Evolutionary conservation across 2,113 vertebrate species (phyloP).

Genomic region (Proterorhinus semilunaris): DNA sequence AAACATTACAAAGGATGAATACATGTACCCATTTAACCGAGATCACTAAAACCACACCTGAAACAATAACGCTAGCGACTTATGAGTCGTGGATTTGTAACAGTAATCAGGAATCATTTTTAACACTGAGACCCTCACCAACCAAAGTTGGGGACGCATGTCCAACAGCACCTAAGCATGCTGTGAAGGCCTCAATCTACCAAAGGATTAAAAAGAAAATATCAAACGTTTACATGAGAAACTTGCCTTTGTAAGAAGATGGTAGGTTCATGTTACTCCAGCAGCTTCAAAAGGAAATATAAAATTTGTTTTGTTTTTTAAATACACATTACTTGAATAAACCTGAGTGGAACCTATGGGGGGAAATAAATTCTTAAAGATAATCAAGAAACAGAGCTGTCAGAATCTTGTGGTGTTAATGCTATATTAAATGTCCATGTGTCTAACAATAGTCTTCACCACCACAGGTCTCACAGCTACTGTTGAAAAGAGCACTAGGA

Average conservation of each 20-base stretch:
- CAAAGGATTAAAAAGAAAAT: slow-evolving; percentile 77
- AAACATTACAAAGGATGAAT: slow-evolving; percentile 94
- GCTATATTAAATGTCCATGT: slow-evolving; percentile 84
- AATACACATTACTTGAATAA: slow-evolving; percentile 99
- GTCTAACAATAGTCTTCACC: slow-evolving; percentile 83
- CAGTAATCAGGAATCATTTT: slow-evolving; percentile 76
- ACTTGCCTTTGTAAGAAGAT: slow-evolving; percentile 95
- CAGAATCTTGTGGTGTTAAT: slow-evolving; percentile 82
- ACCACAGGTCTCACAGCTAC: slow-evolving; percentile 87
- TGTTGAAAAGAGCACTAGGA: slow-evolving; percentile 72
- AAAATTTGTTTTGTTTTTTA: slow-evolving; percentile 92
- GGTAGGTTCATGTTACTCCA: slow-evolving; percentile 97
- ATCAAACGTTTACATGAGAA: slow-evolving; percentile 86
- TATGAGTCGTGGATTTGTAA: slow-evolving; percentile 84
- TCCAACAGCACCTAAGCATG: slow-evolving; percentile 95
- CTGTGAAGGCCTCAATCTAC: slow-evolving; percentile 92
- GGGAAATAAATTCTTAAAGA: slow-evolving; percentile 89
- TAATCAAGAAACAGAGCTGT: slow-evolving; percentile 81
- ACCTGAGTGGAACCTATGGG: slow-evolving; percentile 95
- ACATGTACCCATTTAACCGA: slow-evolving; percentile 80
- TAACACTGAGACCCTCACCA: slow-evolving; percentile 94
- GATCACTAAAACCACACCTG: slow-evolving; percentile 84
- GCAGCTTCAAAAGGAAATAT: slow-evolving; percentile 98
- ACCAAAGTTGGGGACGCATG: slow-evolving; percentile 95
- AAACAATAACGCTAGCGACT: slow-evolving; percentile 86